Evolutionary conservation across 2,888 invertebrate genomes (phyloP), one percentile per base, ranked within the genome.

Genomic region (Yponomeuta sedellus): DNA sequence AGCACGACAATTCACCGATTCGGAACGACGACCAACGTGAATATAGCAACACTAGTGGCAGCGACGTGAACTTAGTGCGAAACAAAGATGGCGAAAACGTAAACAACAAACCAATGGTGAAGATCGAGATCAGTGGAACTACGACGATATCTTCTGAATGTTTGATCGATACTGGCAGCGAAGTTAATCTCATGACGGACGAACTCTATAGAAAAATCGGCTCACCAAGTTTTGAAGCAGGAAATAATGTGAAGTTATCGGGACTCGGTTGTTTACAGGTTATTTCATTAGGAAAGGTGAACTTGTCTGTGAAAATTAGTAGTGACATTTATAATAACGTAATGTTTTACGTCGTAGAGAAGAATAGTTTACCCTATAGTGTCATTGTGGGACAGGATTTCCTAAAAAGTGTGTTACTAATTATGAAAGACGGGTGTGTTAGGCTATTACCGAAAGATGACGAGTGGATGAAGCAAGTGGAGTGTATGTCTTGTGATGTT

Each of bases 371-470:
- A 64, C 68, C 68, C 2, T 69, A 66, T 64, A 28, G 64, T 11
- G 67, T 64, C 1, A 67, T 70, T 19, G 40, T 70, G 12, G 70
- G 68, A 6, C 68, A 68, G 34, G 44, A 58, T 8, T 70, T 70
- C 66, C 39, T 68, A 39, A n/a, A 25, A 25, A 65, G 66, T n/a
- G 34, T 22, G 11, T 64, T 25, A 3, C 11, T 65, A 11, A 28
- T 69, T 25, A 25, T 25, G 25, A 25, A 25, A 25, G 25, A 25
- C 25, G 25, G 25, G 25, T 25, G 25, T 25, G 25, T 25, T 25
- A 25, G 25, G 25, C 25, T 25, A 25, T 25, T 25, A 25, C 25
- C 25, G 25, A 25, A 25, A 25, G 25, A 25, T 25, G 25, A 25
- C 25, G 25, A 25, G 25, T 25, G 25, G 25, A 25, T 25, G 25